Percentiles rank a stretch among this genome's conserved stretches.
Conservation (phyloP, 2,113 vertebrate species). For the Brienomyrus longianalis region DNA sequence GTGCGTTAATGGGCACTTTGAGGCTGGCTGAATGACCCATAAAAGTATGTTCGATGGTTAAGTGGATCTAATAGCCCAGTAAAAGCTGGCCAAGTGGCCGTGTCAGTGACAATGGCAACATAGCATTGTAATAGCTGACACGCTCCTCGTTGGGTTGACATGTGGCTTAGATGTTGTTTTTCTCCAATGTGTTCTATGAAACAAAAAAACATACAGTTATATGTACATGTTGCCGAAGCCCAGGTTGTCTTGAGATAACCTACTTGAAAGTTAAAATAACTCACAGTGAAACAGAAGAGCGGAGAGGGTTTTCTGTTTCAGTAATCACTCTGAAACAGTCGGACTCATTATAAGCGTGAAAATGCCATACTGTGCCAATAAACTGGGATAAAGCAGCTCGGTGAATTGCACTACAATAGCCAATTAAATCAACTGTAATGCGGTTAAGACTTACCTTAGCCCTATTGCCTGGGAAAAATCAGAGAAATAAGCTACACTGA, state of each 20-base stretch:
- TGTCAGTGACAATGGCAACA: slow-evolving; percentile 46
- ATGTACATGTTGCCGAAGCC: background rate
- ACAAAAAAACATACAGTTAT: background rate
- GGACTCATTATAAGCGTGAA: background rate
- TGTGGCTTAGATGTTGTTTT: background rate
- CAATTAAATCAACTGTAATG: background rate
- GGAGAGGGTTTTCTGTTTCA: background rate
- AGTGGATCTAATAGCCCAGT: slow-evolving; percentile 41
- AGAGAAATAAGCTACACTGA: background rate
- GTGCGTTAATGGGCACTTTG: slow-evolving; percentile 49
- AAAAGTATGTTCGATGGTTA: slow-evolving; percentile 46
- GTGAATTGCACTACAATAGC: background rate
- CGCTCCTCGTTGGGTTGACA: slow-evolving; percentile 24
- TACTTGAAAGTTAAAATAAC: background rate
- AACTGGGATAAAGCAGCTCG: background rate
- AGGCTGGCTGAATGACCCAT: slow-evolving; percentile 44
- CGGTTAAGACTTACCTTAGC: background rate
- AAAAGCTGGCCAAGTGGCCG: slow-evolving; percentile 43
- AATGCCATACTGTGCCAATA: background rate
- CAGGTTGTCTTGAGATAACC: background rate
- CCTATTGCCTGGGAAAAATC: background rate
- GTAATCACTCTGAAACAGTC: background rate
- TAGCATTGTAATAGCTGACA: slow-evolving; percentile 17
- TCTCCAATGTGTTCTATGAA: background rate
- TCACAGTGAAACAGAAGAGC: background rate